Conservation (phyloP, 2,888 invertebrate genomes). For the Ectemnius continuus region DNA sequence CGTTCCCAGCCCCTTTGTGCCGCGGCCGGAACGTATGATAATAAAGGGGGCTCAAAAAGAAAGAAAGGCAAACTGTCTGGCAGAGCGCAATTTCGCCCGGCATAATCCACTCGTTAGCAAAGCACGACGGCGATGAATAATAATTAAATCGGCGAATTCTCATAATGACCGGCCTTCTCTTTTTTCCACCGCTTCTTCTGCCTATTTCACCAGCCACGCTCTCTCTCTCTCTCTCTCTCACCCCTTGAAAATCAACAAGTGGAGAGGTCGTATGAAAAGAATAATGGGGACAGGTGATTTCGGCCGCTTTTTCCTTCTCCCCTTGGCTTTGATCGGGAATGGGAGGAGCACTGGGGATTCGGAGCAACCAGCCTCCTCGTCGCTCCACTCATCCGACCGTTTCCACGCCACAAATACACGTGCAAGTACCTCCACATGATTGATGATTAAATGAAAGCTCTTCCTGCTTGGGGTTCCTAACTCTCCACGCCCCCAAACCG, state of each 20-base stretch:
- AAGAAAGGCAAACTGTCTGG: conserved; percentile 2
- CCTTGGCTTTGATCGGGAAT: no score
- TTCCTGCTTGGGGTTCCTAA: not conserved
- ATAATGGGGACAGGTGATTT: no score
- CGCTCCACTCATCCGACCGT: not conserved
- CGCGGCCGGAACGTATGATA: not conserved
- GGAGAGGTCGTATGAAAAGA: not conserved
- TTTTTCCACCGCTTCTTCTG: not conserved
- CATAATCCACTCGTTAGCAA: conserved; percentile 41
- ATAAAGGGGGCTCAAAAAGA: not conserved
- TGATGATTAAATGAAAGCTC: not conserved
- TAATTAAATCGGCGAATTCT: conserved; percentile 38
- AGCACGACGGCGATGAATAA: conserved; percentile 27
- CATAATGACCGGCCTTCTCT: conserved; percentile 34
- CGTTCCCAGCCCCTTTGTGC: not conserved
- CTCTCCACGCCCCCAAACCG: not conserved
- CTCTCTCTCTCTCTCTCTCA: no score
- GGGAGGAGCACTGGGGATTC: no score
- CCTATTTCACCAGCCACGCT: no score
- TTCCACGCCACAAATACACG: not conserved
- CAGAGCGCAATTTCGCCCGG: conserved; percentile 40
- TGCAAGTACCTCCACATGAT: not conserved
- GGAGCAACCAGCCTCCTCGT: no score
- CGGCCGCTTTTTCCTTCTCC: no score
- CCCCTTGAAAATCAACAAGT: conserved; percentile 1